Evolutionary conservation across 1,140 invertebrate species (phyloP), one percentile per base, ranked within the genome.

Genomic region (Cheumatopsyche charites): DNA sequence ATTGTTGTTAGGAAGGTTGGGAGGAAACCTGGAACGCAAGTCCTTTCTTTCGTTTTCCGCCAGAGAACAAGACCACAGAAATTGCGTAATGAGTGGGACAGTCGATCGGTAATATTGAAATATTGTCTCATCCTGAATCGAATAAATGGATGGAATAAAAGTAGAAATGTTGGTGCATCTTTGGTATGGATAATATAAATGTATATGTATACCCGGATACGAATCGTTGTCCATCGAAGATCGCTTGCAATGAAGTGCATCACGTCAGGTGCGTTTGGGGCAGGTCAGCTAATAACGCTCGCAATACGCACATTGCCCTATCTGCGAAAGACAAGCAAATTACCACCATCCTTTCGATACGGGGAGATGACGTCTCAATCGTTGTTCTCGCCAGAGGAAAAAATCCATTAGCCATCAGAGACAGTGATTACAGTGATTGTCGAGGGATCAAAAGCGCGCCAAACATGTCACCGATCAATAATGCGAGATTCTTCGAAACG

Each of bases 231-330:
- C 13, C 23, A 21, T 21, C 12, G 21, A 62, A 62, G 21, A 21
- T 25, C 19, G 7, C 19, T 21, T n/a, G 25, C 2, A 13, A 9
- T 58, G 17, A 25, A 23, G 43, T n/a, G 11, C 55, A 58, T 58
- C 55, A 58, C 62, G 62, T 63, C 62, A 63, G 62, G 62, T 63
- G 62, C 42, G 29, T 41, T 63, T 63, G 62, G 62, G 62, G 62
- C 62, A 63, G 62, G 62, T 63, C 62, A 63, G 62, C 36, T 9
- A 58, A 26, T 17, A 63, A 63, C 62, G 42, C 29, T 26, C 62
- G 15, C 13, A n/a, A 19, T 21, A 17, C 12, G 23, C 19, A 21
- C n/a, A n/a, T n/a, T n/a, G n/a, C n/a, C n/a, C 55, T 17, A 58
- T 12, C 21, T 23, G 55, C 12, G 55, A 12, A 25, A 58, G 55